These are phyloP conservation scores for Todiramphus saurophagus DNA, from an alignment of 2,113 vertebrate genomes.

Conservation along the genomic window DNA sequence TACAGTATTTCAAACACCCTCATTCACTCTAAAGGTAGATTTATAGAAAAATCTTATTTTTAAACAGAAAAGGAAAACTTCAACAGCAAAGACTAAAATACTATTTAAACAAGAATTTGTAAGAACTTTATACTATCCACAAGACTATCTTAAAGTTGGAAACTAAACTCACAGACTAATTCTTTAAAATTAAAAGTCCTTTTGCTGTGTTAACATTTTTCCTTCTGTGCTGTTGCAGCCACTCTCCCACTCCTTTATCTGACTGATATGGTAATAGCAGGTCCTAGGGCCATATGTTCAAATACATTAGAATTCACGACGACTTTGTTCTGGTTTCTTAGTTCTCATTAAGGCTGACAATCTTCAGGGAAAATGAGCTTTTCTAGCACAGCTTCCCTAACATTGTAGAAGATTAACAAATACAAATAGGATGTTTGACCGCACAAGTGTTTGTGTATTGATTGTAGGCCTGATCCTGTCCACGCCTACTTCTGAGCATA, in stretches of 20 bases:
- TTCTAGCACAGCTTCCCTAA: conserved; percentile 1
- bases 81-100: neutral
- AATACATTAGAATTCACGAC: conserved; percentile 67
- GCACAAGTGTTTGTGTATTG: neutral
- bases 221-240: conserved; percentile 36
- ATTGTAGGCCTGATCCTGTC: neutral
- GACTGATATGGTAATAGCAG: conserved; percentile 70
- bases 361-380: conserved; percentile 36
- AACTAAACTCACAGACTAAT: conserved; percentile 19
- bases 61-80: neutral
- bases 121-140: neutral
- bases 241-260: conserved; percentile 62
- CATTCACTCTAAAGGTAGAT: neutral
- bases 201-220: conserved; percentile 56
- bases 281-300: conserved; percentile 65
- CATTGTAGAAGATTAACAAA: neutral
- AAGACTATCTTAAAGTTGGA: neutral
- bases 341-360: conserved; percentile 32
- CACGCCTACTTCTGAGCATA: neutral
- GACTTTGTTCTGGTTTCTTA: conserved; percentile 56
- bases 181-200: conserved; percentile 35
- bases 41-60: neutral
- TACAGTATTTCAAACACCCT: neutral
- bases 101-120: neutral
- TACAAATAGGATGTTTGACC: neutral